Evolutionary conservation across 2,113 vertebrate genomes (phyloP), one percentile per base, ranked within the genome.

Genomic region (Sisor rabdophorus): DNA sequence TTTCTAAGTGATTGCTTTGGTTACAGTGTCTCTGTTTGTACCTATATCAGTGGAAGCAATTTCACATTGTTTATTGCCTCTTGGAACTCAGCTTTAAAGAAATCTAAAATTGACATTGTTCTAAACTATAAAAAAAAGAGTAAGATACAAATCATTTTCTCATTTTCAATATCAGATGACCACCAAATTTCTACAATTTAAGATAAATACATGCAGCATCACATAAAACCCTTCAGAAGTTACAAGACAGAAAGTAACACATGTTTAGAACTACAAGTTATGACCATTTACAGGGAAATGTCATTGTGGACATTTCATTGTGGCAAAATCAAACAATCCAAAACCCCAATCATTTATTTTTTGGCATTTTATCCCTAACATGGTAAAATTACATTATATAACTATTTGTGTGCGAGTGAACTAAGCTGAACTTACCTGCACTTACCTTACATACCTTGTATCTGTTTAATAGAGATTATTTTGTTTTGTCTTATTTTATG

Each of bases 331-430:
- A 79, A 78, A 36, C 15, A 4, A 6, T 36, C 26, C 22, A 61
- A 8, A 2, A 20, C 61, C n/a, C n/a, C n/a, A n/a, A 44, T 13
- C 64, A 16, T 64, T 60, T 63, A 28, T 71, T 53, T 69, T 40
- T 50, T 50, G 71, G 44, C 55, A 26, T 76, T 85, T 84, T 80
- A 56, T 85, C 78, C 83, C 84, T 86, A 87, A 87, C 84, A 88
- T 81, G 85, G 87, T 84, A 79, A 81, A 75, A 65, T 79, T 85
- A 79, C 80, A 75, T 71, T 50, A 84, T 30, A 19, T 69, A 28
- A 16, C 19, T 47, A 48, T 44, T 17, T 56, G 54, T 56, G 20
- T 24, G 54, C 11, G 53, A 36, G 28, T 61, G 17, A 64, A 40
- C 61, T 22, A 11, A 40, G 61, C 63, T 47, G 20, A 13, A 28